Base-by-base conservation (phyloP, 2,113 vertebrate species). In the Brachypodius melanocephalos region DNA sequence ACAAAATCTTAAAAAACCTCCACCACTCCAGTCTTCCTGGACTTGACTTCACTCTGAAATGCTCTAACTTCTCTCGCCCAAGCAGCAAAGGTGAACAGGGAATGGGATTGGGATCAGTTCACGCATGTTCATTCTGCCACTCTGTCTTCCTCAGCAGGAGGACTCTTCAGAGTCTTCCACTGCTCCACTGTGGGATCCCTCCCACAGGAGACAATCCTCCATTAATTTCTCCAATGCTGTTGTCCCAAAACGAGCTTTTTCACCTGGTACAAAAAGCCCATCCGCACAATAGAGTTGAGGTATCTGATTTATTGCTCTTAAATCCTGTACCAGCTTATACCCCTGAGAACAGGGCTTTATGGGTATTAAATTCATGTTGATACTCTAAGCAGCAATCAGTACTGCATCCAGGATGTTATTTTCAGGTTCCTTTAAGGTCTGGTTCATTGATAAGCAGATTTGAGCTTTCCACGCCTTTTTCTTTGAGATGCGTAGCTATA, bases 221-320 rank as follows among this genome's bases (percentile, higher is more conserved):
- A 22, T 46, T 0, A 68, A 46, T 58, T 74, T 73, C 38, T 67
- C 20, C 20, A 31, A 4, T 42, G 52, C 20, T 51, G 7, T 59
- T 75, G 62, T 75, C 48, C 25, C 0, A 0, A 68, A 82, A 46
- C 0, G 0, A 11, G 14, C 32, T 89, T 52, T 59, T 75, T 68
- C 14, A 34, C 34, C 46, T 20, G 12, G 8, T 26, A n/a, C 20
- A 61, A 48, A 42, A 54, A 61, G 25, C 20, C 46, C 25, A 46
- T 61, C 8, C 31, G 26, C 46, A 68, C 40, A 61, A 18, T 6
- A 54, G 25, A 21, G n/a, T 18, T 20, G 29, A 61, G 29, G 25
- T 89, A 13, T 40, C 71, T 52, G 40, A 34, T 75, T 75, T 31
- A 67, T 40, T 68, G 61, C 17, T 68, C 24, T 31, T 75, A 40